Evolutionary conservation across 2,113 vertebrate species (phyloP).

Genomic region (Ursus arctos): DNA sequence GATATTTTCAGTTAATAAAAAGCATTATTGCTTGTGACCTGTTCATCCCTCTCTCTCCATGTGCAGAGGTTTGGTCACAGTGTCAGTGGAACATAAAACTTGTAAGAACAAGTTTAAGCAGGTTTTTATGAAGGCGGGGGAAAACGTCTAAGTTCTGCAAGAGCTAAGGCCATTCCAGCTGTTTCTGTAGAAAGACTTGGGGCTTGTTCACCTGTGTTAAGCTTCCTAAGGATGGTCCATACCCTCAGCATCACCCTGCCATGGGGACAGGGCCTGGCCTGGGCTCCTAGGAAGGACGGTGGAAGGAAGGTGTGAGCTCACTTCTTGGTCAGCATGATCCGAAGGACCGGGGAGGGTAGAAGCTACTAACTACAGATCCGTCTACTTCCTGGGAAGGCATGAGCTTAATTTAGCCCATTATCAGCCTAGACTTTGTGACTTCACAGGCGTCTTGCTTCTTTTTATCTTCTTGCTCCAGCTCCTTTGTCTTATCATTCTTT

Average conservation of each 20-base stretch:
- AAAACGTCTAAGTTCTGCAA: background rate
- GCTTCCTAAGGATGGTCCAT: background rate
- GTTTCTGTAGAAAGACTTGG: background rate
- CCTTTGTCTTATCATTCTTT: background rate
- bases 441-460: background rate
- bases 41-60: background rate
- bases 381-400: background rate
- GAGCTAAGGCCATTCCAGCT: background rate
- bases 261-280: background rate
- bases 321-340: background rate
- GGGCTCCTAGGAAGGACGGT: background rate
- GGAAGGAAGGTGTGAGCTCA: background rate
- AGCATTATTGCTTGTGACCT: slow-evolving; percentile 26
- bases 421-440: background rate
- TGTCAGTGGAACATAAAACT: background rate
- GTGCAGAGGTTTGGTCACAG: background rate
- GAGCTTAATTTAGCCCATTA: background rate
- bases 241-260: background rate
- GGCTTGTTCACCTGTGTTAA: background rate
- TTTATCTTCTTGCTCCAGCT: background rate
- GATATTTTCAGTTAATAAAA: background rate
- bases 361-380: background rate
- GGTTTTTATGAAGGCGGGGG: background rate
- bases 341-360: background rate
- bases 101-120: background rate